Evolutionary conservation across 1,140 invertebrate genomes (phyloP).

Genomic region (Teleopsis dalmanni): DNA sequence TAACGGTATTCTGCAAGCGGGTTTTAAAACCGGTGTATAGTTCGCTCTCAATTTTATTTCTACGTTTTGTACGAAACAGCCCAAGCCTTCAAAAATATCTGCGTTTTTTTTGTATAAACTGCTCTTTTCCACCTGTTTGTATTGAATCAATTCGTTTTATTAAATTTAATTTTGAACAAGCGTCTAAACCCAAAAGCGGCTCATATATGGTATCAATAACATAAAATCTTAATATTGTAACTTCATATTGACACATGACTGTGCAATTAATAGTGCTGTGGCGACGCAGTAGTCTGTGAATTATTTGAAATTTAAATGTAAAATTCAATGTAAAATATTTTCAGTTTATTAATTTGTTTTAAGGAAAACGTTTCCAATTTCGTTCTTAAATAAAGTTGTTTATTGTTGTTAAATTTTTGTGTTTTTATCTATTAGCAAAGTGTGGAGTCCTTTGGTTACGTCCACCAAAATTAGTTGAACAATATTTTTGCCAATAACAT

Average conservation of each 20-base stretch:
- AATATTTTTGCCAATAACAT: too few species aligned
- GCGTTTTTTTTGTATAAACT: neutral
- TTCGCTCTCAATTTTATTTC: neutral
- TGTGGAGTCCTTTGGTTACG: too few species aligned
- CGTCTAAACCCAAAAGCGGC: neutral
- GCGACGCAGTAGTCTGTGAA: too few species aligned
- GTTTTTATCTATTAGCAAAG: too few species aligned
- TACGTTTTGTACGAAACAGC: conserved; percentile 3
- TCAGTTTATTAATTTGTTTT: too few species aligned
- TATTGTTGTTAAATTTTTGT: too few species aligned
- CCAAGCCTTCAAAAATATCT: neutral
- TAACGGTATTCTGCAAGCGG: neutral
- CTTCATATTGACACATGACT: neutral
- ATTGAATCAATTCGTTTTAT: neutral
- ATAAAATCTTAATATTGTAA: neutral
- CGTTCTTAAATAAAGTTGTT: too few species aligned
- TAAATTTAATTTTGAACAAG: neutral
- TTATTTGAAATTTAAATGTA: too few species aligned
- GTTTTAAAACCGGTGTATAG: neutral
- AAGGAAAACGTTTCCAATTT: too few species aligned
- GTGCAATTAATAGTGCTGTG: neutral
- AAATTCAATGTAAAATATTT: too few species aligned
- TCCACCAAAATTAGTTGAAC: too few species aligned
- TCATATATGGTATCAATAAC: neutral
- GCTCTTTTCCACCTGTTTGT: neutral